A percentile compares a stretch with the other conserved stretches of the same genome.
phyloP scores from a whole-genome alignment of 2,888 invertebrate species.

The Lagria hirta region DNA sequence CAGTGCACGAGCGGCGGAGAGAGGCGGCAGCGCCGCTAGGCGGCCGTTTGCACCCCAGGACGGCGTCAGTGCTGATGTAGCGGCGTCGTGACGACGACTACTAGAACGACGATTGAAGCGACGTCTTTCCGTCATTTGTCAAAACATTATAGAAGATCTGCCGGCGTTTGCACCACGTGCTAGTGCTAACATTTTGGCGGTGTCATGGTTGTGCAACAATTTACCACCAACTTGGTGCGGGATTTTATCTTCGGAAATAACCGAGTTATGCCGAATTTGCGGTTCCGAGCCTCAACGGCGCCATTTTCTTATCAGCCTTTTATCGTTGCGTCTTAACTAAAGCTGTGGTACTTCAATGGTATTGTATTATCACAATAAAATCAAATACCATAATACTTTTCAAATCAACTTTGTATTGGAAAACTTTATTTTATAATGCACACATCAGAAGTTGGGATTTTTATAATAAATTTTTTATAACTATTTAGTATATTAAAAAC shows the following conservation, averaged over 20 bases:
- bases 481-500: too few species aligned
- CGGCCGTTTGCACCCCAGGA: conserved; percentile 30
- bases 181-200: conserved; percentile 4
- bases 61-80: conserved; percentile 32
- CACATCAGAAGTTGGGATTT: too few species aligned
- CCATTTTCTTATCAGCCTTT: conserved; percentile 5
- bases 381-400: too few species aligned
- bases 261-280: too few species aligned
- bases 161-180: conserved; percentile 22
- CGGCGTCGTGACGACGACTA: conserved; percentile 26
- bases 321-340: conserved; percentile 11
- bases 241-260: too few species aligned
- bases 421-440: too few species aligned
- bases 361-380: too few species aligned
- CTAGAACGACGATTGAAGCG: conserved; percentile 9
- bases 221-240: conserved; percentile 4
- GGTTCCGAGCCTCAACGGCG: conserved; percentile 1
- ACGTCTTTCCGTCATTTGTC: conserved; percentile 5
- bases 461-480: too few species aligned
- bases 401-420: too few species aligned
- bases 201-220: conserved; percentile 2
- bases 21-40: conserved; percentile 34
- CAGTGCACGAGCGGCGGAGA: conserved; percentile 8
- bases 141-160: not conserved
- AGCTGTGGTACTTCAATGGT: too few species aligned